Conservation (phyloP, 2,797 vertebrate genomes). For the Pampus argenteus region DNA sequence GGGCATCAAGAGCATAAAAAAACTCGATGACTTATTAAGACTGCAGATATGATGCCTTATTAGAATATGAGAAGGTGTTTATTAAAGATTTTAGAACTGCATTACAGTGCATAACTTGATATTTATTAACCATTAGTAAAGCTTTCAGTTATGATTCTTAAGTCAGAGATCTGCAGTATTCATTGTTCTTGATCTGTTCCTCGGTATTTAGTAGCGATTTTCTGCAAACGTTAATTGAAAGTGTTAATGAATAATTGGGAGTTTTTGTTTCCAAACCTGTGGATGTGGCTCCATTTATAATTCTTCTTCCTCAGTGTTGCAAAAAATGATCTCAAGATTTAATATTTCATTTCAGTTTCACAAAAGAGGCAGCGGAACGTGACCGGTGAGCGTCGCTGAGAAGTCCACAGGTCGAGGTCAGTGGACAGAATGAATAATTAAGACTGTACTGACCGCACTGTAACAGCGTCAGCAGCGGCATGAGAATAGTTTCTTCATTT, state of each 20-base stretch:
- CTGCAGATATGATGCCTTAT: too few relatives aligned
- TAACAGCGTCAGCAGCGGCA: slow-evolving; percentile 47
- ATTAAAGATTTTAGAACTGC: too few relatives aligned
- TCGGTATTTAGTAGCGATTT: background rate
- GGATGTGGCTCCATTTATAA: background rate
- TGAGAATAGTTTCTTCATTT: slow-evolving; percentile 61
- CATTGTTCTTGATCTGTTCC: background rate
- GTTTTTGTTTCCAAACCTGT: background rate
- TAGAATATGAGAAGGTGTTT: too few relatives aligned
- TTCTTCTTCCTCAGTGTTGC: too few relatives aligned
- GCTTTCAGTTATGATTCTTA: background rate
- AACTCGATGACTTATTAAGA: too few relatives aligned
- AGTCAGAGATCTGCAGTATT: background rate
- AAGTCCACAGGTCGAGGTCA: slow-evolving; percentile 30
- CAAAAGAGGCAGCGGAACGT: background rate
- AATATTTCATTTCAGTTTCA: background rate
- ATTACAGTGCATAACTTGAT: too few relatives aligned
- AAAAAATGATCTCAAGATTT: background rate
- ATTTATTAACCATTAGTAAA: too few relatives aligned
- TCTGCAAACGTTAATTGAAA: background rate
- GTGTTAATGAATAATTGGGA: background rate
- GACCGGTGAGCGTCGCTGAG: background rate
- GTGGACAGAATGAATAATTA: slow-evolving; percentile 42
- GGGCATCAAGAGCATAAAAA: too few relatives aligned
- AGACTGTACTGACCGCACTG: slow-evolving; percentile 19